A percentile compares a stretch with the other conserved stretches of the same genome.
These are phyloP conservation scores for Neotoxoptera formosana DNA, from an alignment of 1,140 invertebrate genomes.

Conservation along the genomic window DNA sequence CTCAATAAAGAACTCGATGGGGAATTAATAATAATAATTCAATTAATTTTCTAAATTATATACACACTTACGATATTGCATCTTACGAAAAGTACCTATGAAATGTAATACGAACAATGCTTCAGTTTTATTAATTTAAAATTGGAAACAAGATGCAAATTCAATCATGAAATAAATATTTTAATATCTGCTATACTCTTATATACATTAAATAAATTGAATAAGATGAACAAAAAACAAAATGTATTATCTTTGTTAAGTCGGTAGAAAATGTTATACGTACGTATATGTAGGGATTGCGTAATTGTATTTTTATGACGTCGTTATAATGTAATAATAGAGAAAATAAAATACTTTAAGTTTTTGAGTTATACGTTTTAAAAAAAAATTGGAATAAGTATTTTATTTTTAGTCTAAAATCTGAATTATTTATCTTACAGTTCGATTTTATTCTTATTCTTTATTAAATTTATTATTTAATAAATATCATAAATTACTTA, in stretches of 20 bases:
- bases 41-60: background rate
- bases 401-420: background rate
- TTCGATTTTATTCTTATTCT: background rate
- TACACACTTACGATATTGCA: background rate
- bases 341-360: background rate
- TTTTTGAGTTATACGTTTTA: background rate
- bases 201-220: background rate
- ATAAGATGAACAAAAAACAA: background rate
- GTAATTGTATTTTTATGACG: background rate
- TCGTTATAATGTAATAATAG: background rate
- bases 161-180: slow-evolving; percentile 1
- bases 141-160: background rate
- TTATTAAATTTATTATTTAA: background rate
- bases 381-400: background rate
- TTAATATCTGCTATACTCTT: background rate
- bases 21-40: background rate
- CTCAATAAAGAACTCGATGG: background rate
- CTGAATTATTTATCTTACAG: background rate
- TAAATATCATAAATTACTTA: background rate
- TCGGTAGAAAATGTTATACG: background rate
- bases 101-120: background rate
- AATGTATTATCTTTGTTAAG: background rate
- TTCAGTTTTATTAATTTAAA: slow-evolving; percentile 16
- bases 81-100: background rate
- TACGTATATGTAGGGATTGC: background rate